A percentile compares a stretch with the other conserved stretches of the same genome.
Evolutionary conservation across 2,113 vertebrate genomes (phyloP).

Genomic region (Nothocercus julius): DNA sequence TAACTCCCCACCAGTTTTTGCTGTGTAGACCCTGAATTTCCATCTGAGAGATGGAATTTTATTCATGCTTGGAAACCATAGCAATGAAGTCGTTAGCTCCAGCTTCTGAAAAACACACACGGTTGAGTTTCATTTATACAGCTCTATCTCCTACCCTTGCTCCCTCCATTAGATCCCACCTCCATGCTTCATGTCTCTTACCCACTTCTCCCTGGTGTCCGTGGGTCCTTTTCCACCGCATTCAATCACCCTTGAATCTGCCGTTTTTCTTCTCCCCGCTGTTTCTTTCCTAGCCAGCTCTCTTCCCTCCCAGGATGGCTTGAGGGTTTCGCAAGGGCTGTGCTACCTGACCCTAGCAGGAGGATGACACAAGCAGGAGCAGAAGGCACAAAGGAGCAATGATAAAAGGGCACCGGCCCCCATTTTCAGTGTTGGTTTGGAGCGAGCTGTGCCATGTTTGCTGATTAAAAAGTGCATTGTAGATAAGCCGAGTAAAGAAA

Average conservation of each 20-base stretch:
- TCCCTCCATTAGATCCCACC: background rate
- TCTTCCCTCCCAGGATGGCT: background rate
- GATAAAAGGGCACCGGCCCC: conserved; percentile 23
- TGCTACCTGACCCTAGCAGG: background rate
- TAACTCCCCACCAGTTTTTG: background rate
- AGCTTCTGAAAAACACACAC: background rate
- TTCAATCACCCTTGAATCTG: background rate
- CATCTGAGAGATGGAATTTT: background rate
- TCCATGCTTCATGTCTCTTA: background rate
- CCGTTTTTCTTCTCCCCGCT: background rate
- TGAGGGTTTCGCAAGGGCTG: conserved; percentile 5
- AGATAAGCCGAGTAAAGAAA: background rate
- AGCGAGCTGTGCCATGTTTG: background rate
- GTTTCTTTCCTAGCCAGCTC: accelerated
- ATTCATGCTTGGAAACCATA: background rate
- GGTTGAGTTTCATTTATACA: background rate
- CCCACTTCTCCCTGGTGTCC: background rate
- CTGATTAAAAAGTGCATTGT: background rate
- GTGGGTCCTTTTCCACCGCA: background rate
- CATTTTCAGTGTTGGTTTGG: background rate
- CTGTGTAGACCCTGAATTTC: background rate
- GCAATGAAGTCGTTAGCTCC: background rate
- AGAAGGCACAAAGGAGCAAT: conserved; percentile 27
- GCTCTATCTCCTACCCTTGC: background rate
- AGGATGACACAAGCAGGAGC: background rate